phyloP scores from a whole-genome alignment of 2,888 invertebrate species.

The Heliconius ismenius region DNA sequence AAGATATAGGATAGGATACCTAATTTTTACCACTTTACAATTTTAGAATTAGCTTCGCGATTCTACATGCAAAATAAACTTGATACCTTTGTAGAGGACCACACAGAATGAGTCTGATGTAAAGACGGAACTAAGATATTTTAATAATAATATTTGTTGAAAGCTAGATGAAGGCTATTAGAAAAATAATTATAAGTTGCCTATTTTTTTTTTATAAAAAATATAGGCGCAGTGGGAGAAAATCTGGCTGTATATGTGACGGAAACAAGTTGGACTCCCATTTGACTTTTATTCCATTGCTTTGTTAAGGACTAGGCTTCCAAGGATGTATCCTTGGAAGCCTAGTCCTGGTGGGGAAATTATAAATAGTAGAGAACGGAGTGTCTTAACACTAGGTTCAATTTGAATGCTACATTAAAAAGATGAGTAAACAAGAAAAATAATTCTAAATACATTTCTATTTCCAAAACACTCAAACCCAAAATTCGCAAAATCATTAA shows the following conservation, averaged over 20 bases:
- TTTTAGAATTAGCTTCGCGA: neutral
- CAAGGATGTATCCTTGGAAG: no score
- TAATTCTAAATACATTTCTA: no score
- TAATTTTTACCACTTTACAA: conserved; percentile 4
- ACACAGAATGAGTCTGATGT: conserved; percentile 11
- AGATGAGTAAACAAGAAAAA: no score
- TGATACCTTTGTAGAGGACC: conserved; percentile 8
- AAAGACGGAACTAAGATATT: neutral
- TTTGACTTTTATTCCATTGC: no score
- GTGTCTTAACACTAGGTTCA: neutral
- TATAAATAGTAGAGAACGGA: neutral
- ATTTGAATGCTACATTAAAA: neutral
- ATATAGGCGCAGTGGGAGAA: no score
- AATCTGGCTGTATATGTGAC: no score
- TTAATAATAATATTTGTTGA: neutral
- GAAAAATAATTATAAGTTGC: neutral
- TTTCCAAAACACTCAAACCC: no score
- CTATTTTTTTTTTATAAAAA: no score
- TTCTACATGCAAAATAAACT: conserved; percentile 17
- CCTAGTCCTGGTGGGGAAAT: conserved; percentile 41
- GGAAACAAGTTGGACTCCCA: no score
- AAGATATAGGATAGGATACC: no score
- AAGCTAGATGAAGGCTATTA: neutral
- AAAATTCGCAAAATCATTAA: no score
- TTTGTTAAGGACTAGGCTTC: no score